Conservation (phyloP, 2,113 vertebrate species). For the Hippocampus mohnikei region DNA sequence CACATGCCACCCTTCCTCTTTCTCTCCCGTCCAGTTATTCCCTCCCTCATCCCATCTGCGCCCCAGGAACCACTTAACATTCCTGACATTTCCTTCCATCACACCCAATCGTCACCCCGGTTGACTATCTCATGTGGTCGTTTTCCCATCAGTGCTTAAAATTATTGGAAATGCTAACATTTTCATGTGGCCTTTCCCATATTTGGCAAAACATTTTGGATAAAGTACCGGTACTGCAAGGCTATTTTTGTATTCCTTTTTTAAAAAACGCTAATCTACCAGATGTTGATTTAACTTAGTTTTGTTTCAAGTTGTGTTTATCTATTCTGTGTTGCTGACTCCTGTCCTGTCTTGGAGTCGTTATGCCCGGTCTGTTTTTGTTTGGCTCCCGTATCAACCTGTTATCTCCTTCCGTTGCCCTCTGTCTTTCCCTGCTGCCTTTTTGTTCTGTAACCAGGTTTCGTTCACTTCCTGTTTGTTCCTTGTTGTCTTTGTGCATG, state of each 20-base stretch:
- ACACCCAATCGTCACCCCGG: conserved; percentile 21
- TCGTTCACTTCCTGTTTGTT: neutral
- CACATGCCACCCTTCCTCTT: conserved; percentile 10
- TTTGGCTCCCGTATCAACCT: neutral
- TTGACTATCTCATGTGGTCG: conserved; percentile 3
- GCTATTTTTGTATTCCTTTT: too few relatives aligned
- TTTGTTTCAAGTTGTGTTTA: too few relatives aligned
- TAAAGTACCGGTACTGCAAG: neutral
- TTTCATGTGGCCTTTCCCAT: neutral
- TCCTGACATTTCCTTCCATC: conserved; percentile 45
- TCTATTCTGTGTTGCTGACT: too few relatives aligned
- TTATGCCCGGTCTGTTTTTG: neutral
- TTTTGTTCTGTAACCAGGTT: neutral
- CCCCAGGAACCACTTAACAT: conserved; percentile 52
- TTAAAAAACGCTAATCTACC: too few relatives aligned
- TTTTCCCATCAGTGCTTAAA: neutral
- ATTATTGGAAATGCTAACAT: conserved; percentile 2
- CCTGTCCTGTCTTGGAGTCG: too few relatives aligned
- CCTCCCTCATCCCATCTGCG: conserved; percentile 16
- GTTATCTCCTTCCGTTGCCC: neutral
- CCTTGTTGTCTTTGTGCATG: too few relatives aligned
- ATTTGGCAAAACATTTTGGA: neutral
- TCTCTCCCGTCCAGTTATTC: conserved; percentile 7
- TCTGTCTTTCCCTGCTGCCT: too few relatives aligned
- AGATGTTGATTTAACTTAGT: too few relatives aligned